Evolutionary conservation across 2,888 invertebrate genomes (phyloP).

Genomic region (Drosophila sordidapex): DNA sequence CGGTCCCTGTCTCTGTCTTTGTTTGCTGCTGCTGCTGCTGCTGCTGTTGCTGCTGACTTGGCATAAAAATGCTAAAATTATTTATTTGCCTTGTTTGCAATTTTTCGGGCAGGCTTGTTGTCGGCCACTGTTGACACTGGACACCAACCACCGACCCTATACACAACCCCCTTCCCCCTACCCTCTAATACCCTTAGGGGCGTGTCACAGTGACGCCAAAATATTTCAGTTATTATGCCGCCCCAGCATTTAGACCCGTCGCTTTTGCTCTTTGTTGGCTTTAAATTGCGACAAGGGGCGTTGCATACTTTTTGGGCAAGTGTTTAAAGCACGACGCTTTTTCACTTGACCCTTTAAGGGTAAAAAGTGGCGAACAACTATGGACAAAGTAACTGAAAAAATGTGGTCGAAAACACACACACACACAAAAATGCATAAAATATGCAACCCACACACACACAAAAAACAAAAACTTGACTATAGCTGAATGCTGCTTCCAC

Average conservation of each 20-base stretch:
- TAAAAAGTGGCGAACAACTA: slow-evolving; percentile 9
- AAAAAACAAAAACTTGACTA: slow-evolving; percentile 12
- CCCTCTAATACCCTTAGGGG: slow-evolving; percentile 11
- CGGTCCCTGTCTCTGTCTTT: slow-evolving; percentile 28
- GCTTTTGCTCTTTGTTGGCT: slow-evolving; percentile 14
- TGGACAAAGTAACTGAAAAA: slow-evolving; percentile 22
- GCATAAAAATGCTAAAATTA: slow-evolving; percentile 80
- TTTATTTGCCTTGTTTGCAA: slow-evolving; percentile 79
- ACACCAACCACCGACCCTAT: slow-evolving; percentile 46
- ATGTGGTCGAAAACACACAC: slow-evolving; percentile 2
- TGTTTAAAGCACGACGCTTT: slow-evolving; percentile 24
- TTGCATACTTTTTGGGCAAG: slow-evolving; percentile 22
- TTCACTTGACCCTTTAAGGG: slow-evolving; percentile 17
- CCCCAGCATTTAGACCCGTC: slow-evolving; percentile 46
- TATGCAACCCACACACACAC: slow-evolving; percentile 42
- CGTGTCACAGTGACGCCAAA: slow-evolving; percentile 71
- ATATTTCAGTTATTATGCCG: slow-evolving; percentile 76
- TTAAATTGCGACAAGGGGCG: slow-evolving; percentile 31
- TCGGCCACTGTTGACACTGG: slow-evolving; percentile 66
- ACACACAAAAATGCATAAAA: slow-evolving; percentile 43
- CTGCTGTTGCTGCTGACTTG: slow-evolving; percentile 62
- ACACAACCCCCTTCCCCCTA: not conserved
- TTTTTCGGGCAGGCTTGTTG: slow-evolving; percentile 49
- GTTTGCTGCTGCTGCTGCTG: slow-evolving; percentile 42
- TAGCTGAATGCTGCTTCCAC: slow-evolving; percentile 28